phyloP scores from a whole-genome alignment of 2,113 vertebrate genomes.

The Hemiscyllium ocellatum region DNA sequence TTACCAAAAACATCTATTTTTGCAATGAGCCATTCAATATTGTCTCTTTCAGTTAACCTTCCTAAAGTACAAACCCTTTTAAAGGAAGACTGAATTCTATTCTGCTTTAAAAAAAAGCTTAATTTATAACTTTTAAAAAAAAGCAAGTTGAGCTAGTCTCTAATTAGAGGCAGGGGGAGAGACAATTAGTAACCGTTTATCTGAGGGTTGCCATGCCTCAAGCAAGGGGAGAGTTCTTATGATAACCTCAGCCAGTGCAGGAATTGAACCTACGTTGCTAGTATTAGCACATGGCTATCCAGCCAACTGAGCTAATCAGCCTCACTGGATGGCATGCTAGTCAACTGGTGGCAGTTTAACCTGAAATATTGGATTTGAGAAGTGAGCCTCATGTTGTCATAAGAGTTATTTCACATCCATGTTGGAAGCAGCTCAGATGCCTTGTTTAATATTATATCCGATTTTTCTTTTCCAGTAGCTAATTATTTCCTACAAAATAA shows the following conservation, averaged over 20 bases:
- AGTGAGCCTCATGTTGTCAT: not conserved
- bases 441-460: not conserved
- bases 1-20: not conserved
- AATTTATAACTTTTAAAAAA: not conserved
- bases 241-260: too few species aligned
- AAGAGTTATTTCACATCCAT: not conserved
- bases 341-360: not conserved
- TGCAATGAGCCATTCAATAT: not conserved
- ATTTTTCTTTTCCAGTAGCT: not conserved
- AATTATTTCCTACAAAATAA: not conserved
- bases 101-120: not conserved
- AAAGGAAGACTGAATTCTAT: not conserved
- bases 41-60: not conserved
- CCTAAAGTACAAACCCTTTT: not conserved
- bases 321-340: too few species aligned
- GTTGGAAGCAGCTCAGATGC: not conserved
- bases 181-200: too few species aligned
- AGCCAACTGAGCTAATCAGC: too few species aligned
- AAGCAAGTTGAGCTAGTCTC: not conserved
- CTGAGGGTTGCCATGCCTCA: too few species aligned
- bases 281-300: too few species aligned
- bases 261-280: too few species aligned
- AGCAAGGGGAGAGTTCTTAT: too few species aligned
- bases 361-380: not conserved
- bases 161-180: too few species aligned